Conservation (phyloP, 2,113 vertebrate species). For the Callorhinus ursinus region DNA sequence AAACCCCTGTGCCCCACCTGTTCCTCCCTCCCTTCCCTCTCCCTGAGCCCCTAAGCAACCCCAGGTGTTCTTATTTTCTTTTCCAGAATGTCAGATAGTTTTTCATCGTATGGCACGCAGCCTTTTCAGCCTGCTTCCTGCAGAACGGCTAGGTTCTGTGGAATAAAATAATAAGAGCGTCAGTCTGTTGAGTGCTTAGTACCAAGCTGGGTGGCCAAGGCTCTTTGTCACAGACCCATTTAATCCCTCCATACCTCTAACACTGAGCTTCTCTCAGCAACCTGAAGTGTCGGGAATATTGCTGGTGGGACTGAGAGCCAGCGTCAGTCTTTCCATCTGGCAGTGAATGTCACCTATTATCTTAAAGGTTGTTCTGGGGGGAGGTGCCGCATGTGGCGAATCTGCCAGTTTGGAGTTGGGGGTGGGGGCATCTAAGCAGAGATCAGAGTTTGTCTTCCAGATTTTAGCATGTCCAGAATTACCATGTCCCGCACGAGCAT, state of each 20-base stretch:
- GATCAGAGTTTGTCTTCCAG: background rate
- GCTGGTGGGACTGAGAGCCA: background rate
- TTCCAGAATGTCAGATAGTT: background rate
- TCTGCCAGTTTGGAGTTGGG: background rate
- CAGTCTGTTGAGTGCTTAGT: background rate
- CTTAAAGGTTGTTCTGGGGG: background rate
- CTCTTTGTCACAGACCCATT: background rate
- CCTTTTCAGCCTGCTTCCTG: background rate
- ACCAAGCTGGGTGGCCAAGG: background rate
- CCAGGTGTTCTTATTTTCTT: background rate
- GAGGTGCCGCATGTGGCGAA: fast-evolving
- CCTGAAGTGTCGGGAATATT: background rate
- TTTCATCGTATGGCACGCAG: background rate
- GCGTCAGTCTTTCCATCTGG: background rate
- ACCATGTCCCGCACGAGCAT: background rate
- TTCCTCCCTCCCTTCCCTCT: background rate
- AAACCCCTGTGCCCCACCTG: background rate
- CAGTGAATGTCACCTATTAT: background rate
- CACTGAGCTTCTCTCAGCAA: background rate
- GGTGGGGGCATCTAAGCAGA: background rate
- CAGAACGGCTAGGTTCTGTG: background rate
- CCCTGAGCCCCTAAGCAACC: background rate
- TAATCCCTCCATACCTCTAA: background rate
- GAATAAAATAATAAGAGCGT: background rate
- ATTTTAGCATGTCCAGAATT: background rate